phyloP scores from a whole-genome alignment of 1,140 invertebrate genomes.

The Drosophila jambulina region DNA sequence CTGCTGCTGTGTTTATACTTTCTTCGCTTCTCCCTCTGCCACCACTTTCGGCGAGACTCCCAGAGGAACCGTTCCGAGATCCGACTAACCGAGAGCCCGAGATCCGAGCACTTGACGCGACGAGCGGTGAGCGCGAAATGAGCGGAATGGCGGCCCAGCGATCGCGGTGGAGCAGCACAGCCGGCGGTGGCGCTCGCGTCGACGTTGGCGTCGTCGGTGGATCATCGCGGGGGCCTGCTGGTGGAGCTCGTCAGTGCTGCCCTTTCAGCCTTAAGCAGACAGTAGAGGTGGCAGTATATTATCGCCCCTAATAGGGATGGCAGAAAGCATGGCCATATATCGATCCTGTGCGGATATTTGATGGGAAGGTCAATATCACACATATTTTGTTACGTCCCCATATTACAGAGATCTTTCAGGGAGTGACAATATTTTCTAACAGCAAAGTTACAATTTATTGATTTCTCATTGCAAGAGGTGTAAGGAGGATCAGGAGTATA shows the following conservation, averaged over 20 bases:
- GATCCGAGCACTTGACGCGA: conserved; percentile 23
- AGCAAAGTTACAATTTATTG: too few relatives aligned
- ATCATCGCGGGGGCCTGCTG: conserved; percentile 16
- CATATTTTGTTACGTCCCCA: too few relatives aligned
- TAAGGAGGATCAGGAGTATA: too few relatives aligned
- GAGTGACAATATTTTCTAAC: too few relatives aligned
- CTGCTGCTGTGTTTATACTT: conserved; percentile 39
- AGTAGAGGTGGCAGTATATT: not conserved
- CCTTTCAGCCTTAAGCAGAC: not conserved
- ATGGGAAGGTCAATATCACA: too few relatives aligned
- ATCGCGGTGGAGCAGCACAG: conserved; percentile 26
- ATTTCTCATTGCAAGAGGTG: too few relatives aligned
- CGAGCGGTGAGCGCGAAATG: conserved; percentile 47
- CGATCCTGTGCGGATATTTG: too few relatives aligned
- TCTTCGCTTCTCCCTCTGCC: conserved; percentile 17
- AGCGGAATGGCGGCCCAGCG: conserved; percentile 26
- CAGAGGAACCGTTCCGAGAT: conserved; percentile 10
- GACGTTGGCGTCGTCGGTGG: conserved; percentile 6
- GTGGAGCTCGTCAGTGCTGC: conserved; percentile 28
- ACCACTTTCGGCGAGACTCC: conserved; percentile 56
- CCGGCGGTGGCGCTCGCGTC: not conserved
- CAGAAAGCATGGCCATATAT: not conserved
- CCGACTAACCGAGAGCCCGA: not conserved
- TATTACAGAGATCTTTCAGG: too few relatives aligned
- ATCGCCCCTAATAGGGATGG: not conserved